Evolutionary conservation across 2,113 vertebrate species (phyloP), one percentile per base, ranked within the genome.

Genomic region (Anarrhichthys ocellatus): DNA sequence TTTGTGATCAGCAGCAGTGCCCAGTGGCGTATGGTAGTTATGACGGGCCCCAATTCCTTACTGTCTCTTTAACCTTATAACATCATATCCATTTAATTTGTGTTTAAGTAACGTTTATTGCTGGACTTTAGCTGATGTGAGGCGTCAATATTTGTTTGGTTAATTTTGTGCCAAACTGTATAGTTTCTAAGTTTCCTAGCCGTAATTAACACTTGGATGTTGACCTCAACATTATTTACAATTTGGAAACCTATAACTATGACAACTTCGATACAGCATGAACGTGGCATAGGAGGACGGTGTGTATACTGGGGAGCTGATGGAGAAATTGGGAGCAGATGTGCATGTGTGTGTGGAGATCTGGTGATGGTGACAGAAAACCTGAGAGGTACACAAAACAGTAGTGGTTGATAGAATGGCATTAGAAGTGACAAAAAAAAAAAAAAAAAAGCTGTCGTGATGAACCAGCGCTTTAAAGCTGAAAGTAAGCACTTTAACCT

Each of bases 401-500:
- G 3, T 40, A 24, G 20, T 22, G 62, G n/a, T 40, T n/a, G 62
- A 40, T n/a, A 40, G 34, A 64, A 20, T 63, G 32, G 32, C 17
- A 18, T 50, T 3, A 15, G 34, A 13, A 17, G 8, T 38, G 4
- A n/a, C 8, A 29, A 29, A 27, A 40, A 63, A 36, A 36, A 27
- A 36, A 27, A 6, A 36, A 36, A 36, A 38, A 38, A 4, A 59
- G 9, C 9, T 48, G 36, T 73, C 27, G 1, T 8, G 2, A 2
- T 70, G 17, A 56, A 17, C 17, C 8, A 22, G 20, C n/a, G 10
- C 9, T 76, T 54, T 29, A 56, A 14, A 66, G 29, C n/a, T 66
- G 17, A 76, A 32, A 22, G 34, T 76, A 13, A 59, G 40, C 52
- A 61, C 40, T 69, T 69, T 61, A 36, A 48, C 65, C 54, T 61